Base-by-base conservation (phyloP, 2,797 vertebrate species). In the Numenius phaeopus region DNA sequence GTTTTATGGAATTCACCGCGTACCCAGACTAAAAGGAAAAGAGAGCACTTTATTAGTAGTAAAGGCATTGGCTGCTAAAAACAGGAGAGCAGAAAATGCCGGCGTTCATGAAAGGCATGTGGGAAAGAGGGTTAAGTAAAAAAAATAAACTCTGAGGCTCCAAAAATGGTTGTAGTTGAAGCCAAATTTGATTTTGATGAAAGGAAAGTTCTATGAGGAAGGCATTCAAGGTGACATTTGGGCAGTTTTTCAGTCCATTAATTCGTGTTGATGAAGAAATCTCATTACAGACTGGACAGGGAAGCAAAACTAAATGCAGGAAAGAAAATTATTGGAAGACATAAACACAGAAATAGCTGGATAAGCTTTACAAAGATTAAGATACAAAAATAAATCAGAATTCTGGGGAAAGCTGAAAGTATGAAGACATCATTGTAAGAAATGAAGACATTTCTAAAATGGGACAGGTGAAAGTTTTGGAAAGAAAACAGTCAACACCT, bases 211-310 rank as follows among this genome's bases (percentile, higher is more conserved):
- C 19, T 86, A n/a, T 9, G 10, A 55, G 14, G 19, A 90, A 90
- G 39, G 22, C 42, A 90, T 76, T 79, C 62, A 84, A 84, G 39
- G 62, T 79, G 37, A 37, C 11, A 34, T 89, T 88, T 79, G 83
- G 37, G 44, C 5, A 73, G 52, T 72, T 96, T 94, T 84, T 79
- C 89, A 94, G 70, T 55, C 50, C 47, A 94, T 89, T 96, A 93
- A 90, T 90, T 89, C 0, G 0, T 64, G 40, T 80, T 92, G 81
- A 87, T 93, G 81, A 87, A 95, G 61, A 96, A 96, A 90, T 90
- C 55, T 94, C 32, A 82, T 94, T 92, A 84, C 3, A 87, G 71
- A 44, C 30, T 70, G 75, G 55, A 84, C 50, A 90, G 40, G 47
- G 81, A 95, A 94, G 62, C 24, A 93, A 90, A 96, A 73, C 55